Percentiles rank a stretch among this genome's conserved stretches.
Conservation (phyloP, 1,140 invertebrate genomes). For the Littorina saxatilis region DNA sequence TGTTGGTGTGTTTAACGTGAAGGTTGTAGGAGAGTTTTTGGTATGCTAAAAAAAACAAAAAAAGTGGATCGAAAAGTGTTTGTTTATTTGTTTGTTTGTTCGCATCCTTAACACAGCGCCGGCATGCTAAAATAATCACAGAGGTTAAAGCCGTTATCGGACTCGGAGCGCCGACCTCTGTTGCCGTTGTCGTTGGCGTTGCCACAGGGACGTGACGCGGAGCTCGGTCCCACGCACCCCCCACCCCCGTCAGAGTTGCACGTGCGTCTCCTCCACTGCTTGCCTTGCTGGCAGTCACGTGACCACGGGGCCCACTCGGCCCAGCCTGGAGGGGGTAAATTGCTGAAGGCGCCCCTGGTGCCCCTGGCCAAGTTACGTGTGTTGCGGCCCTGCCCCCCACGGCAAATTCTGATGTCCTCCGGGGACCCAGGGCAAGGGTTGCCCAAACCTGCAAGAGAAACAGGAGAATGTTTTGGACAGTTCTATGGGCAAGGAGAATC, state of each 20-base stretch:
- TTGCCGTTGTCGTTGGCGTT: not conserved
- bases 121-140: slow-evolving; percentile 1
- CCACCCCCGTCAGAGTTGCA: not conserved
- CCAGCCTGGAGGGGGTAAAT: not conserved
- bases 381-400: not conserved
- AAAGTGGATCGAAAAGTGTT: no score
- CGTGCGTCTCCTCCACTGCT: not conserved
- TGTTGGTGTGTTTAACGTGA: no score
- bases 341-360: no score
- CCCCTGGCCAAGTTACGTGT: not conserved
- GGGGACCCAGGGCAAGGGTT: slow-evolving; percentile 8
- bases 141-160: not conserved
- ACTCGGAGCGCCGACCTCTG: not conserved
- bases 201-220: not conserved
- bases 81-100: not conserved
- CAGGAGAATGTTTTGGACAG: no score
- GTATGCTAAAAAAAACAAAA: no score
- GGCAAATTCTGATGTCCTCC: not conserved
- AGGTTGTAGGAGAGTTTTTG: no score
- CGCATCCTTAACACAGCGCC: not conserved
- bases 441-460: slow-evolving; percentile 10
- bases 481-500: no score
- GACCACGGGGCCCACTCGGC: slow-evolving; percentile 2
- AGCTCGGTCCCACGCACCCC: not conserved
- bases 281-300: not conserved